These are phyloP conservation scores for Chaetodon auriga DNA, from an alignment of 2,113 vertebrate species.

Conservation along the genomic window DNA sequence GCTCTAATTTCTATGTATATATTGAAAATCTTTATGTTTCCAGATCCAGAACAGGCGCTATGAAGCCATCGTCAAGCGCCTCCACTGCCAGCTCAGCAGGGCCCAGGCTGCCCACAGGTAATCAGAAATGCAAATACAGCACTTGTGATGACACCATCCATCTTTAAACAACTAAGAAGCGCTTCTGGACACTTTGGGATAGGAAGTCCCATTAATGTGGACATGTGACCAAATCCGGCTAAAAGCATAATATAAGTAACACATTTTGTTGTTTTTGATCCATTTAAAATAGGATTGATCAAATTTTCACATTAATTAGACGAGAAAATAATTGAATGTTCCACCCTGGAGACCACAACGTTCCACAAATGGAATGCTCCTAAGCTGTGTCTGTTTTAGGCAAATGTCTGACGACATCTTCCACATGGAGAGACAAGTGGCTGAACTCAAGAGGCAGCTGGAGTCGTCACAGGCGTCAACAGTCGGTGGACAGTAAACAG, in stretches of 20 bases:
- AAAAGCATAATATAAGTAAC: neutral
- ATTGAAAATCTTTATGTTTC: constrained; percentile 2
- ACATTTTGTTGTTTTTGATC: neutral
- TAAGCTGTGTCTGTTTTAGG: constrained; percentile 35
- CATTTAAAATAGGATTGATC: neutral
- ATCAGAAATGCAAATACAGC: neutral
- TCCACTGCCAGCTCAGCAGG: constrained; percentile 80
- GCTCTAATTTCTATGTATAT: too few species aligned
- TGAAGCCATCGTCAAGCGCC: constrained; percentile 79
- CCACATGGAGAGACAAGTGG: constrained; percentile 74
- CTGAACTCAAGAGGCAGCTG: constrained; percentile 68
- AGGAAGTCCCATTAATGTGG: neutral
- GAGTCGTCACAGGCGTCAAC: constrained; percentile 33
- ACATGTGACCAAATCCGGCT: neutral
- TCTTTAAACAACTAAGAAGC: neutral
- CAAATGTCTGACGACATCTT: constrained; percentile 70
- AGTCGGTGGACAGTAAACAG: constrained; percentile 11
- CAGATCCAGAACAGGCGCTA: constrained; percentile 81
- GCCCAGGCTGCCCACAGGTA: constrained; percentile 73
- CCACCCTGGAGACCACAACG: neutral
- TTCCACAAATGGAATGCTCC: neutral
- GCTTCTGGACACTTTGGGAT: neutral
- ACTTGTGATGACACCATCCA: neutral
- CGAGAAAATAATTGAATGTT: neutral
- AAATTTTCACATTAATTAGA: neutral